Evolutionary conservation across 2,797 vertebrate species (phyloP).

Genomic region (Todus mexicanus): DNA sequence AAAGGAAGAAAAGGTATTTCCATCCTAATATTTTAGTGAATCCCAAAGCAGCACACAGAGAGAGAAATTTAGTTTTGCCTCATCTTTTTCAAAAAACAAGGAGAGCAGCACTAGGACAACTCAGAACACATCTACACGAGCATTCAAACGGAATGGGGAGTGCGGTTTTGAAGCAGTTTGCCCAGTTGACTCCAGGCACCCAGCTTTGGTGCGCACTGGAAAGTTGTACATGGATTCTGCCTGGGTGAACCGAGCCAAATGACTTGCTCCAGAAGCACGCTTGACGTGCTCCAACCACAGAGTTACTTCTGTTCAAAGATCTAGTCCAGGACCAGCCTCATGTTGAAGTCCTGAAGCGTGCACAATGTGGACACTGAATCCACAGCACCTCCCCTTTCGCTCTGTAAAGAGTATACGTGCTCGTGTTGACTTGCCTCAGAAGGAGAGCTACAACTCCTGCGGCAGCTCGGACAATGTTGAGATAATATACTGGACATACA

Average conservation of each 20-base stretch:
- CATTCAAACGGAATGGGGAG: accelerated
- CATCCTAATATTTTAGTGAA: background rate
- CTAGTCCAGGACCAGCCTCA: background rate
- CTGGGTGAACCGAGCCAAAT: background rate
- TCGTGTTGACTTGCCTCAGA: background rate
- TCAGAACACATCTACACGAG: background rate
- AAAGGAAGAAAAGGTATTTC: background rate
- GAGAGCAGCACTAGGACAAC: background rate
- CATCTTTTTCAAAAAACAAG: background rate
- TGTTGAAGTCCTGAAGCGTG: background rate
- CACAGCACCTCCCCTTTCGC: background rate
- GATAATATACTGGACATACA: background rate
- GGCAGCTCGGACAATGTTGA: background rate
- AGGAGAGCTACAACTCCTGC: accelerated
- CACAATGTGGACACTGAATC: accelerated
- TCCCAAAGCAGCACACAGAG: background rate
- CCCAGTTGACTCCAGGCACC: background rate
- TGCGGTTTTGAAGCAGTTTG: background rate
- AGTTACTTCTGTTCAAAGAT: background rate
- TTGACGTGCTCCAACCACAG: background rate
- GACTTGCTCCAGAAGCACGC: accelerated
- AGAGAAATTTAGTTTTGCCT: background rate
- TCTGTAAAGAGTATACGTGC: background rate
- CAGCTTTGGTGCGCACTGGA: background rate
- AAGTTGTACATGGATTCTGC: background rate